These are phyloP conservation scores for Lucilia sericata DNA, from an alignment of 1,140 invertebrate genomes.

Conservation along the genomic window DNA sequence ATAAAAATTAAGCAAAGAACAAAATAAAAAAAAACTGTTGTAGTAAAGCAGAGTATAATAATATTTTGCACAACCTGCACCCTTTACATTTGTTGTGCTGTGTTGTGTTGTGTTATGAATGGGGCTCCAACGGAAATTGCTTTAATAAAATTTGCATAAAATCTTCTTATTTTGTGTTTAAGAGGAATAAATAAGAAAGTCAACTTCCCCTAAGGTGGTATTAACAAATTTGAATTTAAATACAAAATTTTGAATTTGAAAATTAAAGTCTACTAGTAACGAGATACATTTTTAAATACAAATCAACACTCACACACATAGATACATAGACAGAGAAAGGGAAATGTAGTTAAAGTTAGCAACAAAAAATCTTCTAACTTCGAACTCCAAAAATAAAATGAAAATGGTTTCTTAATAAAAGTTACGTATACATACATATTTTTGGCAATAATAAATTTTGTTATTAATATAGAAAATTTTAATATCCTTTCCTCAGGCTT, in stretches of 20 bases:
- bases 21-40: neutral
- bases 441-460: constrained; percentile 8
- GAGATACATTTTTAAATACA: neutral
- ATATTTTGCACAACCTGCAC: neutral
- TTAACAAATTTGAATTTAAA: constrained; percentile 24
- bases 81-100: neutral
- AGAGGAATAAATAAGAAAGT: neutral
- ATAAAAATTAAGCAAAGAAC: neutral
- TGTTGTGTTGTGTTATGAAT: no score
- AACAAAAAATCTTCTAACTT: no score
- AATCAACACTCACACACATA: no score
- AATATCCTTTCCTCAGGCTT: constrained; percentile 32
- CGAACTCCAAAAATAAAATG: no score
- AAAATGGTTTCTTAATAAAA: no score
- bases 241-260: neutral
- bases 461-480: constrained; percentile 25
- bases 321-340: no score
- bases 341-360: no score
- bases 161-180: neutral
- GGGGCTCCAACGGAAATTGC: neutral
- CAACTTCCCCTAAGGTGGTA: neutral
- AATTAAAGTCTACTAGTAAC: neutral
- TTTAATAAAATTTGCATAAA: constrained; percentile 42
- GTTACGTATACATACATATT: neutral
- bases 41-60: neutral